Evolutionary conservation across 2,888 invertebrate species (phyloP), one percentile per base, ranked within the genome.

Genomic region (Drosophila prolongata): DNA sequence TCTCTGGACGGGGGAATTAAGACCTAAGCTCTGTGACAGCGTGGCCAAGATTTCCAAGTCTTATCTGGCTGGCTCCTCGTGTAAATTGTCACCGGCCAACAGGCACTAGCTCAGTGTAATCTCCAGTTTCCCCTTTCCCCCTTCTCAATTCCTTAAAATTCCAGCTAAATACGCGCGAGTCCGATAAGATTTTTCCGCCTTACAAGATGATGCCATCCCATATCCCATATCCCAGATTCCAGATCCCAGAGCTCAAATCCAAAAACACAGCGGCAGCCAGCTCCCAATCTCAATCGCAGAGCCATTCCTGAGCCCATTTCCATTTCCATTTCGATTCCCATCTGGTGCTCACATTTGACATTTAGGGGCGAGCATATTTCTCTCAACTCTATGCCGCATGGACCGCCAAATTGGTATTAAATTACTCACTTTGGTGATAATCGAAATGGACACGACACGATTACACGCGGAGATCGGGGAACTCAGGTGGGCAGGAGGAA

Each of bases 401-500:
- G 58, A 58, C 62, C 73, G 80, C 85, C 89, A 85, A 85, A 87
- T 85, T 84, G 86, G 83, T 87, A 90, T 90, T 89, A 89, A 89
- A 87, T 89, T 89, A 87, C 83, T 81, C 78, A 79, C 85, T 82
- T 86, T 85, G 80, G 72, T 80, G 88, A 87, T 87, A 89, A 90
- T 90, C 90, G 86, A 79, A 81, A 78, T 81, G 82, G 84, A 87
- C 89, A 80, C 84, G 84, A 83, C 85, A 78, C 85, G 88, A 89
- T 90, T 89, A 82, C 80, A 65, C 42, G 47, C 38, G 44, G 38
- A 40, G 55, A 40, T 49, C 43, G 24, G 38, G 52, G 16, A 35
- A 37, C 30, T 34, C 34, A 59, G 49, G 37, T 42, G 35, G 40
- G 47, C n/a, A 27, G 24, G 24, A 19, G 19, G 19, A 3, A 19